Base-by-base conservation (phyloP, 1,140 invertebrate species). In the Acromyrmex echinatior region DNA sequence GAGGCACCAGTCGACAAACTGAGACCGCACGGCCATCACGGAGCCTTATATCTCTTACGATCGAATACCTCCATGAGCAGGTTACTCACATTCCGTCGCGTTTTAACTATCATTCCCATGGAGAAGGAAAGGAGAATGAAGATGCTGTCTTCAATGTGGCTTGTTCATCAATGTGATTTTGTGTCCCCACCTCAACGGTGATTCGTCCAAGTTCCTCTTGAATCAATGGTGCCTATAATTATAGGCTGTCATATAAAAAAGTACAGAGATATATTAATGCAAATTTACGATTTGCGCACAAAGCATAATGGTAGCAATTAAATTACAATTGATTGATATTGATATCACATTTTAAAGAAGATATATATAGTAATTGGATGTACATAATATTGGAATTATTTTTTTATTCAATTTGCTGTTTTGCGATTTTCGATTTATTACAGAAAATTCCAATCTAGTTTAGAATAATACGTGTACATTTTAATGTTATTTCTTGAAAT, bases 21-120 rank as follows among this genome's bases (percentile, higher is more conserved):
- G 87, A 91, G 51, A 65, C 56, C 65, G 63, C 71, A 28, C 7
- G 9, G 79, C 66, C 12, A 82, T 87, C 51, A 89, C 80, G 49
- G 60, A 63, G 86, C 78, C 88, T 91, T 91, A 91, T 91, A 91
- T 91, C 76, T 78, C 87, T 91, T 70, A 82, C 53, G 56, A 45
- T 56, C 65, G 18, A 73, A 86, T 86, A 90, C 71, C 63, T 88
- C 53, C 21, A 9, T 28, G 10, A 53, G 39, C 70, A 84, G 39
- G 18, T 84, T 84, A 74, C 56, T 14, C 45, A 35, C 12, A n/a
- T 74, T 39, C 25, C 12, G 18, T 21, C 25, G 58, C 9, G 28
- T 18, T 63, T 45, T 31, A 62, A 31, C 4, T 74, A 51, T 74
- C n/a, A 74, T 21, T 14, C 31, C 28, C 35, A 16, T 35, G 9